Percentiles rank a stretch among this genome's conserved stretches.
These are phyloP conservation scores for Cyprinodon brontotheroides DNA, from an alignment of 2,113 vertebrate genomes.

Conservation along the genomic window DNA sequence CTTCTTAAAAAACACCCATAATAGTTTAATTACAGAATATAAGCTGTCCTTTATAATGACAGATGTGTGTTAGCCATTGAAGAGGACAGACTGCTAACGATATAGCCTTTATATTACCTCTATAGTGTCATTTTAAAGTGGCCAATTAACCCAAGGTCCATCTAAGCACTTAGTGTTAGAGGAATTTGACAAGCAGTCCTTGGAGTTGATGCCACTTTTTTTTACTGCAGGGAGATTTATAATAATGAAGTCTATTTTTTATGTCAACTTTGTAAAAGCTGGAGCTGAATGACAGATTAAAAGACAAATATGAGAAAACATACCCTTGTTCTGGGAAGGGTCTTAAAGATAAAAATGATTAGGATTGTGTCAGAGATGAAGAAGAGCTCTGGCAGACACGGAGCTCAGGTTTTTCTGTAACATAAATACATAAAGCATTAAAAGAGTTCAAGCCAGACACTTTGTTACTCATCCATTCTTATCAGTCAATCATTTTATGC, in stretches of 20 bases:
- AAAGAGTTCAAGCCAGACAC: slow-evolving; percentile 14
- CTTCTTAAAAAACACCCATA: background rate
- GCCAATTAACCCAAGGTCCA: background rate
- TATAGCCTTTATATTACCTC: too few species aligned
- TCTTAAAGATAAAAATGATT: too few species aligned
- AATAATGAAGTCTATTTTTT: too few species aligned
- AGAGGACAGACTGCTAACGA: too few species aligned
- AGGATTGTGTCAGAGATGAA: background rate
- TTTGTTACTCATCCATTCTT: slow-evolving; percentile 10
- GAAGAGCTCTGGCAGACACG: background rate
- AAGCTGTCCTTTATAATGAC: too few species aligned
- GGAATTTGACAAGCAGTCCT: too few species aligned
- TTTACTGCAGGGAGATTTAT: too few species aligned
- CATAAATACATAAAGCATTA: slow-evolving; percentile 52
- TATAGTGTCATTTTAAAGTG: background rate
- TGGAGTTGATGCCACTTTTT: too few species aligned
- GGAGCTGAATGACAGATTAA: too few species aligned
- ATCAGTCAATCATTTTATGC: slow-evolving; percentile 18
- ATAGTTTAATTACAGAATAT: background rate
- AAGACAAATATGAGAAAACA: too few species aligned
- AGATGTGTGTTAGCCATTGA: background rate
- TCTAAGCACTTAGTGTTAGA: background rate
- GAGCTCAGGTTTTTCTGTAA: slow-evolving; percentile 17
- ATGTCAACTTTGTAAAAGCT: too few species aligned
- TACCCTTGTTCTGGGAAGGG: too few species aligned